A percentile compares a stretch with the other conserved stretches of the same genome.
These are phyloP conservation scores for Epinephelus moara DNA, from an alignment of 2,113 vertebrate genomes.

Conservation along the genomic window DNA sequence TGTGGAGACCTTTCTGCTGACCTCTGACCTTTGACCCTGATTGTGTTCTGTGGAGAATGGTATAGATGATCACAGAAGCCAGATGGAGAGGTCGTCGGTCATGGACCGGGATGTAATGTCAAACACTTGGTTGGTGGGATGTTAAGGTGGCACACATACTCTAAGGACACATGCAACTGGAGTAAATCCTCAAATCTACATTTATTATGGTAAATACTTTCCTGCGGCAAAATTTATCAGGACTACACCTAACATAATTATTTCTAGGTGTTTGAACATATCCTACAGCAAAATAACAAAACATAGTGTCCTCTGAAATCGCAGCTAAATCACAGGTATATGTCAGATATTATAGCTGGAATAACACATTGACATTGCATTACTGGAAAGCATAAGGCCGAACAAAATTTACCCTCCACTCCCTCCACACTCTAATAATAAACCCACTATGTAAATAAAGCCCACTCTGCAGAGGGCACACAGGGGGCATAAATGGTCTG, in stretches of 20 bases:
- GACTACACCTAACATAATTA: background rate
- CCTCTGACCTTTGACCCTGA: conserved; percentile 24
- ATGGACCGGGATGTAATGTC: conserved; percentile 25
- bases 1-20: background rate
- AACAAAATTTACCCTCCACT: background rate
- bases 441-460: conserved; percentile 57
- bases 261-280: background rate
- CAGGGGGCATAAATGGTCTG: conserved; percentile 15
- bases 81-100: conserved; percentile 12
- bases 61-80: conserved; percentile 18
- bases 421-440: conserved; percentile 36
- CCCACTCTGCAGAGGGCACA: background rate
- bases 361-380: conserved; percentile 1
- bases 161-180: background rate
- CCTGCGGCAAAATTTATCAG: background rate
- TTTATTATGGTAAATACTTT: background rate
- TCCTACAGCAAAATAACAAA: background rate
- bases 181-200: background rate
- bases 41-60: conserved; percentile 22
- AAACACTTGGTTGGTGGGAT: conserved; percentile 23
- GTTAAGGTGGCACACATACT: background rate
- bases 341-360: background rate
- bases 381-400: conserved; percentile 15
- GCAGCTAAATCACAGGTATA: conserved; percentile 3
- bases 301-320: background rate